Evolutionary conservation across 2,113 vertebrate genomes (phyloP), one percentile per base, ranked within the genome.

Genomic region (Bambusicola thoracicus): DNA sequence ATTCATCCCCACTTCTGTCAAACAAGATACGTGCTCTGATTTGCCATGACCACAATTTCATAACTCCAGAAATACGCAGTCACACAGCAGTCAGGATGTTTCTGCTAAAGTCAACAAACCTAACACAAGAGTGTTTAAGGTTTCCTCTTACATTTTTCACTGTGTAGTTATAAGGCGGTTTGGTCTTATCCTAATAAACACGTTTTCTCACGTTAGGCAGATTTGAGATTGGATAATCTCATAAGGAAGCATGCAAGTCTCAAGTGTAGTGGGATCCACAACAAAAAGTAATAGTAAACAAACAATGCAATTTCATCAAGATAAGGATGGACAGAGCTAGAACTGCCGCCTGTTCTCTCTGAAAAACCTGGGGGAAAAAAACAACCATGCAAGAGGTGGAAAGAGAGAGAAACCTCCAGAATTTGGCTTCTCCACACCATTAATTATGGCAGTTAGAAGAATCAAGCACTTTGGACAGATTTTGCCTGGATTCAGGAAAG

Each of bases 401-500:
- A 49, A 55, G 88, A 86, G 88, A 85, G 3, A 2, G 27, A 83
- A 79, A 91, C 65, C 70, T 89, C 78, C 58, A 82, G 74, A 90
- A 89, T 87, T 76, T 84, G 12, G 48, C 87, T 92, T 62, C 89
- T 79, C 67, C 62, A 78, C 73, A 78, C 75, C 87, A 78, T 91
- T 96, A 96, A 96, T 92, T 90, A 84, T 86, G 93, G 87, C 59
- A 92, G 89, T 87, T 87, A 92, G 89, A 63, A 87, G 93, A 97
- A 95, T 85, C 84, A 89, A 88, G 91, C n/a, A 6, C 93, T 90
- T 95, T 83, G 76, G 76, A 96, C 89, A 97, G 94, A 92, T 96
- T 95, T 96, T 94, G 68, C 89, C 79, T 1, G 80, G 93, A 97
- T 96, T 96, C 95, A 92, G 89, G 91, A 97, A 96, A 96, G 96